Base-by-base conservation (phyloP, 35 echinoderm and acorn worm genomes). In the Apostichopus parvimensis region DNA sequence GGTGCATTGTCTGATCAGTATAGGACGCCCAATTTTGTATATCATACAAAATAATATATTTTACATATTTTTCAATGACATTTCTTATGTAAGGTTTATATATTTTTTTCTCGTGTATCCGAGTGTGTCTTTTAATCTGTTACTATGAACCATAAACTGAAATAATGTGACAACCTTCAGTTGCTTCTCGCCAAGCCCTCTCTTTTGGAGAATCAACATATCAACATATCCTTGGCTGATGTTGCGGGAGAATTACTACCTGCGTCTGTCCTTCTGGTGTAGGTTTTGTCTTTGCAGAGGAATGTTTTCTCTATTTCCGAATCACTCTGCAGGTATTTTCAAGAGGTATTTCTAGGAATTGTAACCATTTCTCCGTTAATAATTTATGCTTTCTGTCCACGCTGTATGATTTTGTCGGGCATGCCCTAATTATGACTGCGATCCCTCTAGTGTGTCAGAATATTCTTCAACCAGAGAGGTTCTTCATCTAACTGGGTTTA, bases 271-370 rank as follows among this genome's bases (percentile, higher is more conserved):
- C 54, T 56, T 21, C 54, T 84, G 81, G 81, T 84, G 54, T 84
- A 84, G 81, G 81, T 84, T 84, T 75, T 84, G 57, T 58, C 81
- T 58, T 84, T 58, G 81, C 54, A 84, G 81, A 55, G 81, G 81
- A 84, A 84, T 84, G 53, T 84, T 84, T 45, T 84, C 81, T 84
- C 17, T 84, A 84, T 84, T 58, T 60, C 81, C 81, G 81, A 84
- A 84, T 84, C 28, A 22, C 81, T 84, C 57, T 84, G 55, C 81
- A 84, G 81, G 81, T 84, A 84, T 84, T 84, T 84, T 59, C 81
- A 84, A 14, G 81, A 84, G 81, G 81, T 84, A 84, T 84, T 84
- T 84, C 81, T 84, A 84, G 81, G 81, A 84, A 84, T 84, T 59
- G 55, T 84, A 84, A 84, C 15, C 15, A 20, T 75, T 75, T 75